These are phyloP conservation scores for Cantharis lateralis DNA, from an alignment of 2,888 invertebrate species.

Conservation along the genomic window DNA sequence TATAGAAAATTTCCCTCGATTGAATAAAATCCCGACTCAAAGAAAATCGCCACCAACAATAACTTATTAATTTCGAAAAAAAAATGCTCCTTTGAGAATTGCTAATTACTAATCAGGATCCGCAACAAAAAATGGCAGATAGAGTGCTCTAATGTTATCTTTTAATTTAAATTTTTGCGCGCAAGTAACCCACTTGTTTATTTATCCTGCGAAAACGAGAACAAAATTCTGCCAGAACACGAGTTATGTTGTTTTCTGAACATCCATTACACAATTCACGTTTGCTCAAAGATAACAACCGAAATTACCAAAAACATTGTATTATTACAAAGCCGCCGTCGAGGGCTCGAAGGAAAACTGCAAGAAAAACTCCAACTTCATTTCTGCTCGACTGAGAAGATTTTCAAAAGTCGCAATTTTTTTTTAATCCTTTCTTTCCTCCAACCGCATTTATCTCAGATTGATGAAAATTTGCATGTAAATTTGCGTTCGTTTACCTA, in stretches of 20 bases:
- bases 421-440: neutral
- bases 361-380: too few species aligned
- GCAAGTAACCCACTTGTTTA: neutral
- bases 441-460: neutral
- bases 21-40: neutral
- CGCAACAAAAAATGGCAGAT: neutral
- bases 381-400: too few species aligned
- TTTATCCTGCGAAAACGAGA: neutral
- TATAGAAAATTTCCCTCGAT: neutral
- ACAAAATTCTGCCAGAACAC: neutral
- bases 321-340: neutral
- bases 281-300: neutral
- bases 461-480: neutral
- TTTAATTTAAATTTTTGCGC: neutral
- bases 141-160: neutral
- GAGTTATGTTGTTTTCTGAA: neutral
- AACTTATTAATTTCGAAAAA: neutral
- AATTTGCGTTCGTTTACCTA: neutral
- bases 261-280: neutral
- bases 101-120: neutral
- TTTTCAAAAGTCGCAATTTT: too few species aligned
- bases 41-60: neutral
- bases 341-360: neutral
- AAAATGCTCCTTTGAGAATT: neutral
- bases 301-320: neutral